Evolutionary conservation across 2,797 vertebrate species (phyloP), one percentile per base, ranked within the genome.

Genomic region (Enteromius anoplus): DNA sequence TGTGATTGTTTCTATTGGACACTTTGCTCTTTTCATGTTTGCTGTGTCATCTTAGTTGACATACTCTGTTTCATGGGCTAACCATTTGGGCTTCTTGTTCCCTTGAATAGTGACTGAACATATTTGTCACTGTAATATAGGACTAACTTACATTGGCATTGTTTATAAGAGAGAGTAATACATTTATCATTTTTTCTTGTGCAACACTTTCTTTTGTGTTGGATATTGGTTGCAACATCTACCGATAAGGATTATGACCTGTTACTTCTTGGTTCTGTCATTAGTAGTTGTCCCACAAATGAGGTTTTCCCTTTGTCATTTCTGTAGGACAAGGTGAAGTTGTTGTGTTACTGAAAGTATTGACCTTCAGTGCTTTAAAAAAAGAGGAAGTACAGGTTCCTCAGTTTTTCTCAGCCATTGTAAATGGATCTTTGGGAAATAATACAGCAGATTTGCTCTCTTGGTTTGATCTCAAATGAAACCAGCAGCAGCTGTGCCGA

Each of bases 401-500:
- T n/a, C 45, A 2, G 12, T n/a, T 68, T 5, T 69, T 58, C 1
- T 12, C 12, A 2, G 71, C 42, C 34, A 42, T 65, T 55, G 21
- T 29, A 62, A 19, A 8, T 62, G 21, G n/a, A 83, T 83, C 21
- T 40, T n/a, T 62, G 11, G 53, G 29, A 49, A 15, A 49, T 69
- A 77, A 47, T 70, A 70, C 29, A 40, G 21, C 23, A 65, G 45
- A 78, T 78, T 62, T 83, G 29, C 51, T 76, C 72, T 68, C 34
- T 70, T 58, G 65, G 37, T 77, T 55, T 70, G 77, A 83, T 83
- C 82, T 78, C 66, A 51, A 21, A 70, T 71, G 21, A 83, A 78
- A 83, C 19, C 21, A 37, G 53, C 75, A 78, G 37, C 75, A 83
- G 65, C 66, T 86, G 71, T 86, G 66, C 37, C 53, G 53, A 76